phyloP scores from a whole-genome alignment of 2,888 invertebrate species.

The Drosophila putrida region DNA sequence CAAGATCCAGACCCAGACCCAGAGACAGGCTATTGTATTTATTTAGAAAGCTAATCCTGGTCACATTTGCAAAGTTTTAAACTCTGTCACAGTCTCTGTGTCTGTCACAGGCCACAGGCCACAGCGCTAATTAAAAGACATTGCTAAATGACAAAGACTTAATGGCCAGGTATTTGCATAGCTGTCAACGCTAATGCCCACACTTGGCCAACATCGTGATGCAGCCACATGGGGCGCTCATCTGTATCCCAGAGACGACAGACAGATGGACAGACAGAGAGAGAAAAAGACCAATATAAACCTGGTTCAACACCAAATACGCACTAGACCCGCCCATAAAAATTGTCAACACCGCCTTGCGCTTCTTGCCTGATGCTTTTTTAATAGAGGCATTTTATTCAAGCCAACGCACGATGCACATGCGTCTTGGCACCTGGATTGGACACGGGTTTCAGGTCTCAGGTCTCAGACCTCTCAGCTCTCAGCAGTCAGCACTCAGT shows the following conservation, averaged over 20 bases:
- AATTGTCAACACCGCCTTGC: constrained; percentile 65
- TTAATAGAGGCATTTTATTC: constrained; percentile 79
- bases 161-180: constrained; percentile 77
- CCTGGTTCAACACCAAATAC: constrained; percentile 62
- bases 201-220: constrained; percentile 66
- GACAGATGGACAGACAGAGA: too few species aligned
- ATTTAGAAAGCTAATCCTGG: constrained; percentile 56
- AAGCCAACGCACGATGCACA: constrained; percentile 63
- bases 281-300: not conserved
- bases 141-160: constrained; percentile 79
- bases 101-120: constrained; percentile 41
- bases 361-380: constrained; percentile 52
- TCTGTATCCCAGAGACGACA: not conserved
- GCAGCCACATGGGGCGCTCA: constrained; percentile 18
- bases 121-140: constrained; percentile 75
- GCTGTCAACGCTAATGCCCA: constrained; percentile 79
- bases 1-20: not conserved
- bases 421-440: constrained; percentile 51
- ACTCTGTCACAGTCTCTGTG: not conserved
- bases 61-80: constrained; percentile 1
- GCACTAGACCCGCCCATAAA: constrained; percentile 70
- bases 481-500: not conserved
- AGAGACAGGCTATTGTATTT: constrained; percentile 40
- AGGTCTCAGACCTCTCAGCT: constrained; percentile 5
- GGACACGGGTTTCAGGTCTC: constrained; percentile 18